Evolutionary conservation across 1,140 invertebrate genomes (phyloP), one percentile per base, ranked within the genome.

Genomic region (Goniozus legneri): DNA sequence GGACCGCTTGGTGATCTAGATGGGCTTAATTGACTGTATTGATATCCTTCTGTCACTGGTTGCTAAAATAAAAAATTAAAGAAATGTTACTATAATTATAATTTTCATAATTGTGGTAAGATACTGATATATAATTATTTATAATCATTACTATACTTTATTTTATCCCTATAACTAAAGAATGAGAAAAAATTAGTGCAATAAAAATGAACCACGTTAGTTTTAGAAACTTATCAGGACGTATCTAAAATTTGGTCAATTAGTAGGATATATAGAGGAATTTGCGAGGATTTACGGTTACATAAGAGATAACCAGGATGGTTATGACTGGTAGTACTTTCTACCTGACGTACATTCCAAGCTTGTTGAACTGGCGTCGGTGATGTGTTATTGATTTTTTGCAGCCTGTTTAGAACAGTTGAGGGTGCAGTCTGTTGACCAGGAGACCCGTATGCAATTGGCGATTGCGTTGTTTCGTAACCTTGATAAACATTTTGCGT

Each of bases 1-100:
- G 87, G 91, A 52, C 85, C 89, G 74, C 82, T 86, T 22, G 88
- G 89, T 56, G 85, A 91, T 50, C 85, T 77, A 31, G 83, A 82
- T 6, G 87, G 91, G 77, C 87, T 93, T 58, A 88, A 85, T 75
- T 88, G 89, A 79, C 79, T 86, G 69, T 88, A 89, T 46, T 83
- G 82, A 68, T 86, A 86, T 16, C 80, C 81, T 65, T 86, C 84
- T 24, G 83, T 78, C 10, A 74, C 77, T 30, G 72, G 71, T 69
- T 76, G 71, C 62, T 76, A 47, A n/a, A 37, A 27, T 37, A 14
- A 20, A 40, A 45, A 30, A 21, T 8, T 42, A 13, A 27, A 37
- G n/a, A n/a, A n/a, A n/a, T n/a, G n/a, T n/a, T n/a, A n/a, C n/a
- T n/a, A n/a, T n/a, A n/a, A n/a, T n/a, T n/a, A n/a, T n/a, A n/a